Base-by-base conservation (phyloP, 2,797 vertebrate genomes). In the Crax fasciolata region DNA sequence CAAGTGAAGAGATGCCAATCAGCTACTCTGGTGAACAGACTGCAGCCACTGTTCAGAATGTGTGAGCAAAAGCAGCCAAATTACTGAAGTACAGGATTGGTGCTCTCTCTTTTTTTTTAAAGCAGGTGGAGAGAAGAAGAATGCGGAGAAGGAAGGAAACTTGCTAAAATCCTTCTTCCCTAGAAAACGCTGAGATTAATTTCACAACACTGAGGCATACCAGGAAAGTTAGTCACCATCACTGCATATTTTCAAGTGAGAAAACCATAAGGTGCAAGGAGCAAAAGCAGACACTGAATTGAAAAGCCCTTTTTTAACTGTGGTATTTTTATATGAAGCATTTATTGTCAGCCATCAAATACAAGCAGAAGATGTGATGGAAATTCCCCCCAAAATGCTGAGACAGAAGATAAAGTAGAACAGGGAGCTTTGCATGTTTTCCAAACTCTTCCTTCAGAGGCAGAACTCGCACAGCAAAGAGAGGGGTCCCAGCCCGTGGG, bases 241-340 rank as follows among this genome's bases (percentile, higher is more conserved):
- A 51, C 43, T 74, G 61, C 49, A n/a, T 27, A 5, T 74, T 49
- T 80, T 57, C 28, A 44, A 1, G 1, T 12, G 27, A 55, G 48
- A 68, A 74, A 13, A 44, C 27, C 30, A 2, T 2, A 2, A 20
- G 16, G 28, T 35, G 41, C 52, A 66, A 0, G 0, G 44, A 59
- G 20, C 39, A n/a, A 68, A 66, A 66, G 39, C 4, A 0, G 52
- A 66, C 39, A 41, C 52, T 4, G 32, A 67, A 28, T 3, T 67
- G 41, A 55, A 38, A 18, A 62, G 35, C 30, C 23, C 54, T 23
- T 11, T 27, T 35, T 16, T 23, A 48, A 66, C 32, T 27, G 32
- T 35, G 48, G 30, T 32, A 20, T 48, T 67, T 35, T 67, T 3
- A 48, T 30, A 61, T 13, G 18, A 73, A 48, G 35, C 32, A 23